These are phyloP conservation scores for Erythrolamprus reginae DNA, from an alignment of 2,113 vertebrate species.

Conservation along the genomic window DNA sequence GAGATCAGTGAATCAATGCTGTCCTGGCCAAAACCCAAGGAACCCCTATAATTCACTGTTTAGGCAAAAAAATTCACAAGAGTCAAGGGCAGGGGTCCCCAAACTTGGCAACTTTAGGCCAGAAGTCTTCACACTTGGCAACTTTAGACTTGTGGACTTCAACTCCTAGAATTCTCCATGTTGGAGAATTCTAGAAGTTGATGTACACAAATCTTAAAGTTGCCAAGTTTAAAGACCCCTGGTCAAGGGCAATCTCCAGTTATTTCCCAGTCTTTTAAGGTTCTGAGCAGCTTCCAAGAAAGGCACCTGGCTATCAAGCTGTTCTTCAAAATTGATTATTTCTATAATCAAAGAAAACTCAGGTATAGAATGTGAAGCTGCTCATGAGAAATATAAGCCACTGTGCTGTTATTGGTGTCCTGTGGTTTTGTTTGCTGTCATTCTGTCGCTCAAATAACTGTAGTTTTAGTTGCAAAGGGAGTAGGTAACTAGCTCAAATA, in stretches of 20 bases:
- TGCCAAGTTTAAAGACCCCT: too few relatives aligned
- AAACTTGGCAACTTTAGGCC: too few relatives aligned
- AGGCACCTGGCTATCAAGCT: background rate
- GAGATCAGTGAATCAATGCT: conserved; percentile 75
- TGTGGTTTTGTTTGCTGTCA: background rate
- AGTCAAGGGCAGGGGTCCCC: too few relatives aligned
- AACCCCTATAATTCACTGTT: conserved; percentile 82
- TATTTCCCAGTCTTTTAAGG: background rate
- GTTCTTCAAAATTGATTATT: background rate
- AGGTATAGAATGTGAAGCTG: background rate
- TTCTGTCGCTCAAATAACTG: background rate
- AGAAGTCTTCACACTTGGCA: too few relatives aligned
- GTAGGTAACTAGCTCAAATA: too few relatives aligned
- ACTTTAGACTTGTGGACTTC: too few relatives aligned
- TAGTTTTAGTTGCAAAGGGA: background rate
- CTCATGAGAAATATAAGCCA: background rate
- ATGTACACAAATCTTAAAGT: too few relatives aligned
- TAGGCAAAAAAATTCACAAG: background rate
- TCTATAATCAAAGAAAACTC: background rate
- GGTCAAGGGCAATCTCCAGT: background rate
- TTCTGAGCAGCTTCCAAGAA: background rate
- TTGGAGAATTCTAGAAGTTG: too few relatives aligned
- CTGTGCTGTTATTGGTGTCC: background rate
- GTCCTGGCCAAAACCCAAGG: conserved; percentile 81
- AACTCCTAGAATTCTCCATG: too few relatives aligned